These are phyloP conservation scores for Ceratosolen solmsi DNA, from an alignment of 1,140 invertebrate species.

Conservation along the genomic window DNA sequence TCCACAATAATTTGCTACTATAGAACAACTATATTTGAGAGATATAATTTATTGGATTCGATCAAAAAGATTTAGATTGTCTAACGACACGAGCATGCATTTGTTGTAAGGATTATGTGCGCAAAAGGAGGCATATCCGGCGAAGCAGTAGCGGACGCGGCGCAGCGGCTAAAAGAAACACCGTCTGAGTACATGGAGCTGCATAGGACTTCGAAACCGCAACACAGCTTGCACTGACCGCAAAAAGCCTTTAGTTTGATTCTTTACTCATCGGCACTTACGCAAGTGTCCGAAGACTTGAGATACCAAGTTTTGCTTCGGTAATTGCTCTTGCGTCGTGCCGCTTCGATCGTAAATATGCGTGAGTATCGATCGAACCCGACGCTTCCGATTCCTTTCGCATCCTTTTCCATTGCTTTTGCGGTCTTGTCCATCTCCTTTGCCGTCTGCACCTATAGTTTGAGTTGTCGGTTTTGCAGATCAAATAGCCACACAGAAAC, in stretches of 20 bases:
- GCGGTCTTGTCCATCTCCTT: not conserved
- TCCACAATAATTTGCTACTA: not conserved
- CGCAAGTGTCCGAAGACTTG: too few species aligned
- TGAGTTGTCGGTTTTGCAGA: slow-evolving; percentile 13
- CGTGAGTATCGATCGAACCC: not conserved
- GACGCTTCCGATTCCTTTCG: not conserved
- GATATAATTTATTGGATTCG: not conserved
- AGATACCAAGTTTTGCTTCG: slow-evolving; percentile 21
- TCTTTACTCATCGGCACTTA: slow-evolving; percentile 47
- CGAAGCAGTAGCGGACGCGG: not conserved
- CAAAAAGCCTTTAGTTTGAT: slow-evolving; percentile 39
- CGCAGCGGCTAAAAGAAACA: not conserved
- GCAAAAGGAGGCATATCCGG: slow-evolving; percentile 19
- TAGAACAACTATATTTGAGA: not conserved
- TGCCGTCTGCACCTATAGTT: not conserved
- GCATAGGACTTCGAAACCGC: slow-evolving; percentile 36
- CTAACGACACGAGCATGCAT: not conserved
- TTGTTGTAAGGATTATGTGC: not conserved
- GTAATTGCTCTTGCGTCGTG: slow-evolving; percentile 22
- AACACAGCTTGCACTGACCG: slow-evolving; percentile 25
- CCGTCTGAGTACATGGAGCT: slow-evolving; percentile 17
- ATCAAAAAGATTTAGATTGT: not conserved
- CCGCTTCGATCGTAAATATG: slow-evolving; percentile 41
- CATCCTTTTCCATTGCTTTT: slow-evolving; percentile 17
- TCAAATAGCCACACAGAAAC: not conserved